Conservation (phyloP, 2,797 vertebrate species). For the Syngnathus acus region DNA sequence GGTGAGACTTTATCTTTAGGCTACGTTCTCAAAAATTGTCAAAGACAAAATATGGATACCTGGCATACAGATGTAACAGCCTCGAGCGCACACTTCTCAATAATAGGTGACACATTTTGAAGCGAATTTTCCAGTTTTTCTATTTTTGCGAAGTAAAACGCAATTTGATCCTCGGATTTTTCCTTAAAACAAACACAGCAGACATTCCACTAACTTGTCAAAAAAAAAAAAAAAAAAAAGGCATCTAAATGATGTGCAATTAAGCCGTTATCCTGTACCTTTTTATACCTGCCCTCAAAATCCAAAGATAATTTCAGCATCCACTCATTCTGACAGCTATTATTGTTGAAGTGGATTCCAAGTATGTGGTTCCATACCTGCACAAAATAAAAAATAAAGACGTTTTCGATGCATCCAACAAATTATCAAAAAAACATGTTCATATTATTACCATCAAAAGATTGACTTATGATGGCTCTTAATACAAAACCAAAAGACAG, state of each 20-base stretch:
- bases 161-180: slow-evolving; percentile 58
- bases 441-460: too few relatives aligned
- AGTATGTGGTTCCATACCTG: slow-evolving; percentile 80
- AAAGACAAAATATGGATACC: slow-evolving; percentile 57
- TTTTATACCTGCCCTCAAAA: slow-evolving; percentile 75
- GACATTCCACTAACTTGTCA: background rate
- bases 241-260: background rate
- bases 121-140: slow-evolving; percentile 11
- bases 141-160: slow-evolving; percentile 68
- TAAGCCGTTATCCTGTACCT: slow-evolving; percentile 58
- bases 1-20: background rate
- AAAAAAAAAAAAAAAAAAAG: too few relatives aligned
- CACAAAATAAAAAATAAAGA: too few relatives aligned
- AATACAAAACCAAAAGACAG: too few relatives aligned
- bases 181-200: slow-evolving; percentile 61
- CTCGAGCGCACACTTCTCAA: slow-evolving; percentile 80
- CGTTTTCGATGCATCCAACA: too few relatives aligned
- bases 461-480: too few relatives aligned
- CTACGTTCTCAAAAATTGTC: background rate
- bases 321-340: slow-evolving; percentile 66
- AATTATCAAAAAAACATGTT: too few relatives aligned
- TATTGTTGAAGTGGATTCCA: slow-evolving; percentile 63
- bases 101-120: slow-evolving; percentile 56
- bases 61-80: slow-evolving; percentile 79
- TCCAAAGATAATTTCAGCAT: slow-evolving; percentile 61